Percentiles rank a stretch among this genome's conserved stretches.
Conservation (phyloP, 2,113 vertebrate genomes). For the Ceyx melanurus region DNA sequence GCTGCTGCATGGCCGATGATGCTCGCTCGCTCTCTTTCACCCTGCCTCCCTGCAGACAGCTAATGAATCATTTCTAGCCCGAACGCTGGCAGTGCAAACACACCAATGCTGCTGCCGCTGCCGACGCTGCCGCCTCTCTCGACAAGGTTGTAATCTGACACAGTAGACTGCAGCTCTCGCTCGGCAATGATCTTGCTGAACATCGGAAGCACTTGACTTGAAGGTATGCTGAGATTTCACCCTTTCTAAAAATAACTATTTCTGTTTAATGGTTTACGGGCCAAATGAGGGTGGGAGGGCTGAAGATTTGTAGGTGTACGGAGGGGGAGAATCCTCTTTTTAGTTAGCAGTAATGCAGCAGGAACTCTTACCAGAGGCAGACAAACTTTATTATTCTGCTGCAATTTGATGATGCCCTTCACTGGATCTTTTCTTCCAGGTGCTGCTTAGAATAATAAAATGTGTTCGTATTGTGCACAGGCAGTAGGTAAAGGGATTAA, state of each 20-base stretch:
- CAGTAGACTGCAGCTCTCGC: conserved; percentile 72
- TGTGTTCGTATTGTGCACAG: not conserved
- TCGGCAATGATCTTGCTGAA: conserved; percentile 28
- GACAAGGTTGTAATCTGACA: conserved; percentile 63
- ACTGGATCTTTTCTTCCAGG: not conserved
- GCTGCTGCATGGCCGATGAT: conserved; percentile 77
- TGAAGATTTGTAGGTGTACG: not conserved
- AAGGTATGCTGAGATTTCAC: conserved; percentile 66
- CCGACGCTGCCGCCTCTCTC: not conserved
- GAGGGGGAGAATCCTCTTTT: not conserved
- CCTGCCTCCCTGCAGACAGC: conserved; percentile 77
- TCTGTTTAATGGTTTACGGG: not conserved
- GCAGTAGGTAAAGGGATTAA: conserved; percentile 59
- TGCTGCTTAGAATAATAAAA: not conserved
- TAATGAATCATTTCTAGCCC: conserved; percentile 80
- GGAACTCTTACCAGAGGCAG: not conserved
- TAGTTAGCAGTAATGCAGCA: not conserved
- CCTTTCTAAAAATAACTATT: conserved; percentile 22
- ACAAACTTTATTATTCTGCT: conserved; percentile 69
- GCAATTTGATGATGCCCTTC: conserved; percentile 39
- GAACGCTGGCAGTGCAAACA: conserved; percentile 49
- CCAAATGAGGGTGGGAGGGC: not conserved
- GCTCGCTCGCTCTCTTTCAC: conserved; percentile 66
- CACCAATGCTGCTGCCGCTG: conserved; percentile 28
- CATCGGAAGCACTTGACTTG: not conserved